These are phyloP conservation scores for Drosophila pegasa DNA, from an alignment of 2,888 invertebrate genomes.

Conservation along the genomic window DNA sequence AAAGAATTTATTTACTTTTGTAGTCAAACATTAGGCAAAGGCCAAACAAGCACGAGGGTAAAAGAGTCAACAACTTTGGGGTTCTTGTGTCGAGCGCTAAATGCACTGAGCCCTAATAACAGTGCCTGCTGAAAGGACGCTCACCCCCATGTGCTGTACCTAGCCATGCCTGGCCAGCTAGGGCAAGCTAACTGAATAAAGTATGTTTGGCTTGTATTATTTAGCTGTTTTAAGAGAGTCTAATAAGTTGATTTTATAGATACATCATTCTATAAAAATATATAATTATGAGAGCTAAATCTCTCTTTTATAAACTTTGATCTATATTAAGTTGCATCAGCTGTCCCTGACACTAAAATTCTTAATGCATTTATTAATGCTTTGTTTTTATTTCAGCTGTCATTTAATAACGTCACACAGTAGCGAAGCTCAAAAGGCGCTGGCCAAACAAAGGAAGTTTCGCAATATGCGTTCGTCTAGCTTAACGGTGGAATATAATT, in stretches of 20 bases:
- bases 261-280: too few relatives aligned
- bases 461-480: background rate
- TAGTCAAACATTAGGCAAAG: background rate
- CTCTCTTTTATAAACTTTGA: background rate
- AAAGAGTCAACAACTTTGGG: background rate
- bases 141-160: background rate
- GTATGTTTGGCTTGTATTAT: too few relatives aligned
- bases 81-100: background rate
- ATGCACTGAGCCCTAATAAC: background rate
- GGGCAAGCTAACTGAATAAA: background rate
- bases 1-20: background rate
- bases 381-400: background rate
- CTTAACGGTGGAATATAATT: conserved; percentile 5
- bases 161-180: background rate
- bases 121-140: background rate
- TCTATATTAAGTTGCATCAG: background rate
- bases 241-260: too few relatives aligned
- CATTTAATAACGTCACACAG: background rate
- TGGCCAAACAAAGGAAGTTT: background rate
- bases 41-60: background rate
- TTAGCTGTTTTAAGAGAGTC: too few relatives aligned
- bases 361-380: background rate
- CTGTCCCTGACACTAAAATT: background rate
- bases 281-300: too few relatives aligned
- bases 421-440: background rate